These are phyloP conservation scores for Conger conger DNA, from an alignment of 2,113 vertebrate genomes.

Conservation along the genomic window DNA sequence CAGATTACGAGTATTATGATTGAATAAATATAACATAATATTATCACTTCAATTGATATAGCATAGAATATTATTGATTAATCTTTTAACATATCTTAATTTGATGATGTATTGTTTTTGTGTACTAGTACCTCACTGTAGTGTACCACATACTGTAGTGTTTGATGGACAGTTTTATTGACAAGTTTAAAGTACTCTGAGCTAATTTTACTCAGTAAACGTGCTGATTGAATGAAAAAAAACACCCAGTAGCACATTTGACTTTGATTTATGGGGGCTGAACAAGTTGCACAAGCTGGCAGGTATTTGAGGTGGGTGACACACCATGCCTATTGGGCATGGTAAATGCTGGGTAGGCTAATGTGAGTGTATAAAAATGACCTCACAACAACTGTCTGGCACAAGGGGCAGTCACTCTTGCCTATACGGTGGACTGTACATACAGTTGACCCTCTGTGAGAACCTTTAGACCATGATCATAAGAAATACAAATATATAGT, in stretches of 20 bases:
- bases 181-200: neutral
- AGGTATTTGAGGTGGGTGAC: neutral
- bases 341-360: neutral
- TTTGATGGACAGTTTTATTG: neutral
- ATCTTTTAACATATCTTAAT: too few species aligned
- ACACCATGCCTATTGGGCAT: neutral
- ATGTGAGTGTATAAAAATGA: neutral
- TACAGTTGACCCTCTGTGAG: neutral
- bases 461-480: neutral
- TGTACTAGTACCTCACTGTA: neutral
- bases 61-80: too few species aligned
- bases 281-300: constrained; percentile 18
- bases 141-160: neutral
- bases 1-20: too few species aligned
- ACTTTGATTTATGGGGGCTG: constrained; percentile 5
- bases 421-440: neutral
- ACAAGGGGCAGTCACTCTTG: neutral
- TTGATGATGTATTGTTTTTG: too few species aligned
- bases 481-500: neutral
- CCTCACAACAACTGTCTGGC: neutral
- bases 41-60: too few species aligned
- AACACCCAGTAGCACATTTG: neutral
- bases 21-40: too few species aligned
- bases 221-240: neutral
- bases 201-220: neutral